Conservation (phyloP, 1,140 invertebrate species). For the Rhynchophorus ferrugineus region DNA sequence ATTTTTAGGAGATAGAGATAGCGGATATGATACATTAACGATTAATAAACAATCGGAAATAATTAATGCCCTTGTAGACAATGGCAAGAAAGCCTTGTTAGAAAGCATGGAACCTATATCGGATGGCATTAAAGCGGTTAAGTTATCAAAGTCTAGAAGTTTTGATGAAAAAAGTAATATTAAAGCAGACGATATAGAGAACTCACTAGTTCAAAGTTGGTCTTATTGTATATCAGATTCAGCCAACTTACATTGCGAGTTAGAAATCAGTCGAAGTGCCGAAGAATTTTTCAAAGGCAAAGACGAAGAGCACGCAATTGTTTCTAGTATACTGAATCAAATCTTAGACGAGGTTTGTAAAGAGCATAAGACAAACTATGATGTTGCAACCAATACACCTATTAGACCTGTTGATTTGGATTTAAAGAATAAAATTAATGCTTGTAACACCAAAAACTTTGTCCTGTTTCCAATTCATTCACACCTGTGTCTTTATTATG, state of each 20-base stretch:
- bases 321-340: slow-evolving; percentile 32
- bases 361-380: slow-evolving; percentile 13
- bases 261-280: slow-evolving; percentile 35
- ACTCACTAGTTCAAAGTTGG: slow-evolving; percentile 38
- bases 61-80: slow-evolving; percentile 21
- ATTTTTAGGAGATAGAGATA: slow-evolving; percentile 26
- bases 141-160: slow-evolving; percentile 39
- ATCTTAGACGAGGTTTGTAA: slow-evolving; percentile 35
- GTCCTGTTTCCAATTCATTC: slow-evolving; percentile 71
- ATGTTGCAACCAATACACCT: neutral
- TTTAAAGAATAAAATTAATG: slow-evolving; percentile 32
- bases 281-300: slow-evolving; percentile 38
- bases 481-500: slow-evolving; percentile 74
- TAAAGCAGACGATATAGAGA: slow-evolving; percentile 29
- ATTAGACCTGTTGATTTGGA: slow-evolving; percentile 28
- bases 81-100: slow-evolving; percentile 22
- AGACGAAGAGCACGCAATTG: slow-evolving; percentile 26
- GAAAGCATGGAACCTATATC: slow-evolving; percentile 36
- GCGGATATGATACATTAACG: slow-evolving; percentile 29
- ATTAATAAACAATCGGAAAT: slow-evolving; percentile 20
- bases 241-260: slow-evolving; percentile 31
- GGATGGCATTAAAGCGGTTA: slow-evolving; percentile 35
- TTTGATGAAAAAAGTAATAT: slow-evolving; percentile 37
- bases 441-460: slow-evolving; percentile 38
- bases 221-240: slow-evolving; percentile 38